phyloP scores from a whole-genome alignment of 2,888 invertebrate species.

The Standfussiana lucernea region DNA sequence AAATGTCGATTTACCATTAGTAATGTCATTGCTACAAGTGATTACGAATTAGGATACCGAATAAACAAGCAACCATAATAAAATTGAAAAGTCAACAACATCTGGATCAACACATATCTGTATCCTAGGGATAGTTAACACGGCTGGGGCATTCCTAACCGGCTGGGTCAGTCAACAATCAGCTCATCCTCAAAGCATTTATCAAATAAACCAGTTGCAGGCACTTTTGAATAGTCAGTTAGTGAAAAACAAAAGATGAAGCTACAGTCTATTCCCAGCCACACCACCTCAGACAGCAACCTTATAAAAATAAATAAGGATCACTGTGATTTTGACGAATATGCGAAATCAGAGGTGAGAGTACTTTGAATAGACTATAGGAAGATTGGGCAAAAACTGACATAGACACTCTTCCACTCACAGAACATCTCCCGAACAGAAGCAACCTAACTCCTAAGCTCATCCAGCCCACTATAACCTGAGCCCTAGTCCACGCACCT shows the following conservation, averaged over 20 bases:
- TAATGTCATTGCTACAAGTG: neutral
- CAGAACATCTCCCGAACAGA: neutral
- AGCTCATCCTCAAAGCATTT: neutral
- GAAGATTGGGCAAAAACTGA: neutral
- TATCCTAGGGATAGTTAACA: neutral
- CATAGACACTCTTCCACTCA: neutral
- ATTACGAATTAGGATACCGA: neutral
- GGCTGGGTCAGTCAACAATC: neutral
- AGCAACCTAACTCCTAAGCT: neutral
- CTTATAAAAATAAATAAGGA: neutral
- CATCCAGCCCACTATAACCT: slow-evolving; percentile 14
- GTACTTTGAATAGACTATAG: neutral
- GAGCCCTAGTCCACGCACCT: slow-evolving; percentile 43
- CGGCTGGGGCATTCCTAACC: neutral
- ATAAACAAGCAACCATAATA: neutral
- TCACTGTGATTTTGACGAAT: neutral
- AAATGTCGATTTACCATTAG: neutral
- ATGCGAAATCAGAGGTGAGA: neutral
- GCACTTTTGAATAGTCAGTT: neutral
- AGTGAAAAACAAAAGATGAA: neutral
- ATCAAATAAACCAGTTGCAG: neutral
- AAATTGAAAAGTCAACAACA: neutral
- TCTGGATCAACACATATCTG: neutral
- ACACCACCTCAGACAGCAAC: neutral
- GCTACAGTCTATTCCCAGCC: neutral